Conservation (phyloP, 2,113 vertebrate species). For the Oncorhynchus tshawytscha region DNA sequence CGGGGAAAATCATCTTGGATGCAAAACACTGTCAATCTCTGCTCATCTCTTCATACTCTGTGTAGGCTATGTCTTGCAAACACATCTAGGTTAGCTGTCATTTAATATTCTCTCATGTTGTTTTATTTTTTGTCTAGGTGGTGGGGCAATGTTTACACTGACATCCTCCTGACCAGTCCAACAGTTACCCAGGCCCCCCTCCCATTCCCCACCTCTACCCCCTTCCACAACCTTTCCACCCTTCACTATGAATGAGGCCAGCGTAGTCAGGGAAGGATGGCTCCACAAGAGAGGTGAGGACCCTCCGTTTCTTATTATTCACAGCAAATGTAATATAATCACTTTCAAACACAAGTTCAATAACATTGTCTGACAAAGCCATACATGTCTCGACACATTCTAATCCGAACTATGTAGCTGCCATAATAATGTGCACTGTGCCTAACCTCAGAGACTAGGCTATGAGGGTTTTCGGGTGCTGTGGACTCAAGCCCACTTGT, state of each 20-base stretch:
- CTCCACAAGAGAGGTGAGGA: conserved; percentile 69
- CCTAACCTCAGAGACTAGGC: not conserved
- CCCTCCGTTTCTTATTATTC: not conserved
- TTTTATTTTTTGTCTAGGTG: conserved; percentile 30
- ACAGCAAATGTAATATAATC: not conserved
- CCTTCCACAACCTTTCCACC: conserved; percentile 20
- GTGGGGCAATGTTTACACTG: conserved; percentile 18
- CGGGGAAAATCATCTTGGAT: not conserved
- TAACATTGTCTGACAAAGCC: too few relatives aligned
- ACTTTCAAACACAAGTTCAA: too few relatives aligned
- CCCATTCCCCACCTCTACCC: conserved; percentile 34
- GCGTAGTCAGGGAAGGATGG: conserved; percentile 68
- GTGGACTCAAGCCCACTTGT: not conserved
- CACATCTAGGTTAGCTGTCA: not conserved
- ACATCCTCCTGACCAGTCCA: conserved; percentile 33
- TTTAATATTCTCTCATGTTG: not conserved
- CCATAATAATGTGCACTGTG: not conserved
- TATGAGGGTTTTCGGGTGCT: not conserved
- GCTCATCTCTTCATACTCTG: not conserved
- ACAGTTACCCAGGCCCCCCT: conserved; percentile 23
- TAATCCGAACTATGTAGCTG: not conserved
- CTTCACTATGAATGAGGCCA: conserved; percentile 68
- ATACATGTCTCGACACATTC: too few relatives aligned
- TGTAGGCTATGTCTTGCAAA: not conserved
- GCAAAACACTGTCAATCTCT: not conserved